These are phyloP conservation scores for Argopecten irradians DNA, from an alignment of 1,140 invertebrate genomes.

Conservation along the genomic window DNA sequence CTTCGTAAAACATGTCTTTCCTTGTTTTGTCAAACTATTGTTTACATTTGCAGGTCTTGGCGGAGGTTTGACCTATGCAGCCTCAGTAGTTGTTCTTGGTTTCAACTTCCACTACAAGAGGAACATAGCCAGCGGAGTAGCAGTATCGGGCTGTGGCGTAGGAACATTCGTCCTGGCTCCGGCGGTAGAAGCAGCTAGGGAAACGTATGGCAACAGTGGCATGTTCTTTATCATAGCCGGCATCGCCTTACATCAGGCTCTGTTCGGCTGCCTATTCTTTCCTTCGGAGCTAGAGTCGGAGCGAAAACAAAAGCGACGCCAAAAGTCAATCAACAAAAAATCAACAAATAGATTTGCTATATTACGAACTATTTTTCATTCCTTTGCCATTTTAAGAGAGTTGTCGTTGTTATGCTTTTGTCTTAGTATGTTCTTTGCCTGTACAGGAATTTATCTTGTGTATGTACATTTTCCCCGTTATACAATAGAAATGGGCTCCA, in stretches of 20 bases:
- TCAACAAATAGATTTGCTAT: slow-evolving; percentile 27
- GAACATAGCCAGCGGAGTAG: slow-evolving; percentile 32
- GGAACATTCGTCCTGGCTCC: slow-evolving; percentile 32
- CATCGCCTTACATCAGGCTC: slow-evolving; percentile 18
- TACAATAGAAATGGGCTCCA: background rate
- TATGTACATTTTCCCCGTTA: slow-evolving; percentile 39
- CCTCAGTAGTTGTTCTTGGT: slow-evolving; percentile 18
- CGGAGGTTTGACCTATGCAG: slow-evolving; percentile 14
- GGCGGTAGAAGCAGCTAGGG: background rate
- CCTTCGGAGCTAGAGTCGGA: background rate
- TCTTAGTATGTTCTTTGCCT: background rate
- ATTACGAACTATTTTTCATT: background rate
- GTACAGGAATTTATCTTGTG: slow-evolving; percentile 26
- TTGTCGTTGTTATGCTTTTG: background rate
- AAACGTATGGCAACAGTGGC: slow-evolving; percentile 31
- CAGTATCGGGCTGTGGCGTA: slow-evolving; percentile 29
- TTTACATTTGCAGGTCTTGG: slow-evolving; percentile 31
- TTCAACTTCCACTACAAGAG: slow-evolving; percentile 40
- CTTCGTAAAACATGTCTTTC: too few species aligned
- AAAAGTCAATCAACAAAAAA: background rate
- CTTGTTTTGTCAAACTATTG: background rate
- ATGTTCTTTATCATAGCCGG: slow-evolving; percentile 1
- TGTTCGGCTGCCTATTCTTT: slow-evolving; percentile 15
- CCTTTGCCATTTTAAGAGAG: background rate
- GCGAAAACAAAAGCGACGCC: background rate